Conservation (phyloP, 2,797 vertebrate species). For the Apogon hyalosoma region DNA sequence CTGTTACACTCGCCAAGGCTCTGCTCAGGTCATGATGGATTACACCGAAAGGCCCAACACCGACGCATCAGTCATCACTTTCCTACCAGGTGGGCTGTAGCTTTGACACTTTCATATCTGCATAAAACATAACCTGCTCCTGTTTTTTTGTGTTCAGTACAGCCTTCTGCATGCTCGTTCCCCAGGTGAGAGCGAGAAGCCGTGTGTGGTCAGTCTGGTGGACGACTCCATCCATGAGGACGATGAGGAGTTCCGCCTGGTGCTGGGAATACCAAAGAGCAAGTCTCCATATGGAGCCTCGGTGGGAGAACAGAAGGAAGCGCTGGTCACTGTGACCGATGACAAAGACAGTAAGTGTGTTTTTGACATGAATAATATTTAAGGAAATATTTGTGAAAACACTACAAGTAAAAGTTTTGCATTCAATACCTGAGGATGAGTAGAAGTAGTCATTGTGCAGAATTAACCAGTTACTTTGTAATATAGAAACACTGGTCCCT, state of each 20-base stretch:
- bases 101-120: background rate
- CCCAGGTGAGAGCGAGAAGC: constrained; percentile 89
- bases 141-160: background rate
- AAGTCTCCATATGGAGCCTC: constrained; percentile 85
- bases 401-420: background rate
- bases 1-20: constrained; percentile 87
- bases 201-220: constrained; percentile 85
- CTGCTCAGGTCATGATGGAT: constrained; percentile 89
- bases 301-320: constrained; percentile 87
- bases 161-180: background rate
- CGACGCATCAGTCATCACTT: constrained; percentile 84
- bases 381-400: background rate
- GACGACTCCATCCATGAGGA: constrained; percentile 88
- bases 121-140: background rate
- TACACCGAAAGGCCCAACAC: constrained; percentile 88
- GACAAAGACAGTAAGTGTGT: constrained; percentile 87
- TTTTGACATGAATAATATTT: background rate
- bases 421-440: no score
- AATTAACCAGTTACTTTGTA: no score
- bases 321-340: constrained; percentile 86
- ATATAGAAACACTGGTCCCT: no score
- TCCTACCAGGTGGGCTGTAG: constrained; percentile 83
- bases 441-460: no score
- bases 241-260: constrained; percentile 89
- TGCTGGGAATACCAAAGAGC: constrained; percentile 87